phyloP scores from a whole-genome alignment of 2,113 vertebrate species.

The Cyanoramphus novaezelandiae region DNA sequence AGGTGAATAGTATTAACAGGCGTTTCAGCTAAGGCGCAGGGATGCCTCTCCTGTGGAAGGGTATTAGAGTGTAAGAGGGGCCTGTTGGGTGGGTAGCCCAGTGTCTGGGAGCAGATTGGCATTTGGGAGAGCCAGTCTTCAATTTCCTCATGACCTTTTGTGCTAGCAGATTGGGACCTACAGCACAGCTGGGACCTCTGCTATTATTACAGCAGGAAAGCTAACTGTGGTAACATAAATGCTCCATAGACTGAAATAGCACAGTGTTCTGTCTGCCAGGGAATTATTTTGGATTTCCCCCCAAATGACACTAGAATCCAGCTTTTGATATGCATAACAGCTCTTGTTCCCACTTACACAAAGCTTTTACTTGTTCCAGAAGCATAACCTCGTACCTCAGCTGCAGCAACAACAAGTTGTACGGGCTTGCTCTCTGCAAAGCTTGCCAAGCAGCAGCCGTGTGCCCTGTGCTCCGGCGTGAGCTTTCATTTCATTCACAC shows the following conservation, averaged over 20 bases:
- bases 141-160: background rate
- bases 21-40: background rate
- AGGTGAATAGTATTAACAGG: background rate
- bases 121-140: background rate
- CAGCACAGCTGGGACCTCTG: background rate
- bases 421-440: background rate
- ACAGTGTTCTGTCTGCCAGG: background rate
- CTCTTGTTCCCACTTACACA: background rate
- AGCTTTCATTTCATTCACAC: background rate
- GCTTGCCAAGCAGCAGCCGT: fast-evolving
- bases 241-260: background rate
- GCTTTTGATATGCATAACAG: background rate
- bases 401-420: fast-evolving
- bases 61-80: background rate
- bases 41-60: background rate
- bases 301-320: background rate
- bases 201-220: background rate
- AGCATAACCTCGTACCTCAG: background rate
- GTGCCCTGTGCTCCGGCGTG: background rate
- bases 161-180: background rate
- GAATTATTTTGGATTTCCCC: background rate
- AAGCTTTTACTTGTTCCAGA: background rate
- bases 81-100: background rate
- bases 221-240: background rate
- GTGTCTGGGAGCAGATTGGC: background rate